A percentile compares a stretch with the other conserved stretches of the same genome.
Evolutionary conservation across 1,140 invertebrate species (phyloP).

Genomic region (Orchesella cincta): DNA sequence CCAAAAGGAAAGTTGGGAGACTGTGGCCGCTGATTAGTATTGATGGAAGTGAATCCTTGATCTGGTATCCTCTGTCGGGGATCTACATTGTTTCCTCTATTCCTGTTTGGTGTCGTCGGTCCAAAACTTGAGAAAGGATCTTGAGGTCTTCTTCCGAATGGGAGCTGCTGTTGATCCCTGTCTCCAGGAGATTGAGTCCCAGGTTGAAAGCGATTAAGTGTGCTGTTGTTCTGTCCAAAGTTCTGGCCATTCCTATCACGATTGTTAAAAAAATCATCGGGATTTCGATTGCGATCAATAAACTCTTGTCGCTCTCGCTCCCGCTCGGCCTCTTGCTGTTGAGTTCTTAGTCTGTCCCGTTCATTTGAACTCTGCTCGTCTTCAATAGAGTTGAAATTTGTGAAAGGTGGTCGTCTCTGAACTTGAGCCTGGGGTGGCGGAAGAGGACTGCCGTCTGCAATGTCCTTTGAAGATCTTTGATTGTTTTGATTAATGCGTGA

Average conservation of each 20-base stretch:
- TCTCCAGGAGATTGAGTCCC: neutral
- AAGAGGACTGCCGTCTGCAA: neutral
- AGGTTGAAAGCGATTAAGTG: constrained; percentile 2
- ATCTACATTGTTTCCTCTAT: constrained; percentile 22
- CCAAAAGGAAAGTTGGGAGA: neutral
- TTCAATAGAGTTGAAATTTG: constrained; percentile 42
- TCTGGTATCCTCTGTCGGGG: constrained; percentile 2
- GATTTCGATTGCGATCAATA: neutral
- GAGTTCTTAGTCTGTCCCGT: constrained; percentile 17
- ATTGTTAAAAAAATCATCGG: neutral
- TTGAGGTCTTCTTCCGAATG: constrained; percentile 33
- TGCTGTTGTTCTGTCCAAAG: neutral
- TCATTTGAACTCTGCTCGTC: constrained; percentile 30
- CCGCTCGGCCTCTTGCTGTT: neutral
- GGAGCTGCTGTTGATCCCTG: neutral
- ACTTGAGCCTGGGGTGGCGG: constrained; percentile 32
- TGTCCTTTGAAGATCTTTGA: constrained; percentile 24
- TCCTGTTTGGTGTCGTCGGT: constrained; percentile 31
- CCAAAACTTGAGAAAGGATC: constrained; percentile 35
- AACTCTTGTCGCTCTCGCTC: neutral
- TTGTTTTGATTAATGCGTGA: constrained; percentile 33
- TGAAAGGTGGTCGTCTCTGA: constrained; percentile 30
- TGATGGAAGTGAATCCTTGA: constrained; percentile 16
- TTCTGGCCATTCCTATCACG: neutral
- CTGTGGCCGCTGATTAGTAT: constrained; percentile 30